Percentiles rank a stretch among this genome's conserved stretches.
Conservation (phyloP, 2,888 invertebrate species). For the Cerceris rybyensis region DNA sequence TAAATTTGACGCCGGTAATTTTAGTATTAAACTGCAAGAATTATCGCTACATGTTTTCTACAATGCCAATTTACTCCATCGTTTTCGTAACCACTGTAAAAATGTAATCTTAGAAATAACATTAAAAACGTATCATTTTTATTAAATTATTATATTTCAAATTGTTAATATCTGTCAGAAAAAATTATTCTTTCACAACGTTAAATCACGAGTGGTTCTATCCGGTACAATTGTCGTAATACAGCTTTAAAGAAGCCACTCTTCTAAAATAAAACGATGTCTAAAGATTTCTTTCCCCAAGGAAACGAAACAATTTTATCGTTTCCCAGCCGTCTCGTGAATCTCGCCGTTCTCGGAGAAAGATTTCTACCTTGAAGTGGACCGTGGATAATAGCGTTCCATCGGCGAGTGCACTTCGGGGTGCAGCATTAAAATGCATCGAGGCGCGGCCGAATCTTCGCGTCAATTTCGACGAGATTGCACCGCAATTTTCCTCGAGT, state of each 20-base stretch:
- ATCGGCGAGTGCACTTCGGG: constrained; percentile 5
- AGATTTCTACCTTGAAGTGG: constrained; percentile 44
- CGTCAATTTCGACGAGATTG: constrained; percentile 29
- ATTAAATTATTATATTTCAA: too few relatives aligned
- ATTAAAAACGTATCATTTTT: too few relatives aligned
- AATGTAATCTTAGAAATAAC: too few relatives aligned
- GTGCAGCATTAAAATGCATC: constrained; percentile 30
- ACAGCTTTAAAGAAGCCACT: neutral
- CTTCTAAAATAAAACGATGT: neutral
- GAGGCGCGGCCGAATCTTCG: constrained; percentile 26
- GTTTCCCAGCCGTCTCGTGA: neutral
- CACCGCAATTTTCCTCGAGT: constrained; percentile 6
- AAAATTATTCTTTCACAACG: too few relatives aligned
- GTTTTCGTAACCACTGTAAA: too few relatives aligned
- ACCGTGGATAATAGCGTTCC: constrained; percentile 46
- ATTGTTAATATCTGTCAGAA: too few relatives aligned
- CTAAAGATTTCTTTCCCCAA: neutral
- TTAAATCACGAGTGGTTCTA: too few relatives aligned
- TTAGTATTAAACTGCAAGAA: too few relatives aligned
- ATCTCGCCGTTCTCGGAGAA: constrained; percentile 23
- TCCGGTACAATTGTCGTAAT: too few relatives aligned
- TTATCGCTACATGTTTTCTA: too few relatives aligned
- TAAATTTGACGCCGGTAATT: too few relatives aligned
- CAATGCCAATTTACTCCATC: too few relatives aligned
- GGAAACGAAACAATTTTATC: neutral